Base-by-base conservation (phyloP, 2,797 vertebrate species). In the Coranthus polyacanthus region DNA sequence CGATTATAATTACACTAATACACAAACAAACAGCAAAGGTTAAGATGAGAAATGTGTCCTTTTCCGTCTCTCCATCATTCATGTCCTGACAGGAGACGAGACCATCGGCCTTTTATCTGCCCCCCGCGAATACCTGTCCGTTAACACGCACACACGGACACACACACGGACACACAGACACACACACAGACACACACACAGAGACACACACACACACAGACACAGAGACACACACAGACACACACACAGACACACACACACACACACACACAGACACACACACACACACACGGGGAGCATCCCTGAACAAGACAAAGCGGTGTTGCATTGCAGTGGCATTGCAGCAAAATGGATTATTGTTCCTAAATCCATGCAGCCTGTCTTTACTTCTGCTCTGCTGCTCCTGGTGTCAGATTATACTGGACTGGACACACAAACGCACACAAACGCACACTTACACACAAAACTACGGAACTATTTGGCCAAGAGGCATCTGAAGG, bases 311-410 rank as follows among this genome's bases (percentile, higher is more conserved):
- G 78, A 79, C 82, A 86, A 81, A 84, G 72, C 5, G 75, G 82
- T 88, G 89, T 90, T 88, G 90, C 90, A 90, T 82, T 92, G 90
- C 91, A 89, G 90, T 75, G 90, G 85, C 83, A 86, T 79, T 93
- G 91, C 90, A 91, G 87, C 81, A 91, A 84, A 89, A 83, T 65
- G 63, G 72, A 84, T 86, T 81, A 86, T 72, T 68, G 73, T 82
- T 70, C 78, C 66, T 21, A 72, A 88, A 90, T 76, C 81, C 58
- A 56, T 36, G 22, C 78, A 81, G 78, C 70, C 38, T 56, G 43
- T 22, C 26, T 72, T 63, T 75, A 68, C 57, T 69, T 76, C 56
- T 26, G 54, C 68, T 55, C 53, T 63, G 70, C 77, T 64, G 55
- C 6, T 7, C 3, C 66, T 56, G 68, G 47, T 77, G 67, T 83